Evolutionary conservation across 1,140 invertebrate genomes (phyloP).

Genomic region (Calliphora vicina): DNA sequence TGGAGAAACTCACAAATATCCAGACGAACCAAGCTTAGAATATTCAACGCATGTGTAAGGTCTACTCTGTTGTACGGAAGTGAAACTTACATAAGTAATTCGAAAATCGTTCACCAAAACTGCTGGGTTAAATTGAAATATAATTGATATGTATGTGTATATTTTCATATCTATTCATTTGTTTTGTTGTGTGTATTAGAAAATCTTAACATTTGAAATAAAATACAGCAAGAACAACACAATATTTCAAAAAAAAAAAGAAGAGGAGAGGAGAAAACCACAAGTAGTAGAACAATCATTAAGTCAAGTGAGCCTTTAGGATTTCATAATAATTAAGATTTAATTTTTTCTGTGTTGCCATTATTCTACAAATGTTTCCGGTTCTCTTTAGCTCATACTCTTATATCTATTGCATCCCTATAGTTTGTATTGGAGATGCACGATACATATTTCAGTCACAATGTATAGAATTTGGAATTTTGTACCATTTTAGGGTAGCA

Average conservation of each 20-base stretch:
- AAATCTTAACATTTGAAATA: neutral
- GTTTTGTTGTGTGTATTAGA: neutral
- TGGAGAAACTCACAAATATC: too few species aligned
- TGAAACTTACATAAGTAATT: too few species aligned
- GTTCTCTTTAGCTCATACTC: neutral
- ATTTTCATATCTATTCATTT: too few species aligned
- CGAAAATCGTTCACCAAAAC: too few species aligned
- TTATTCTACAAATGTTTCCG: neutral
- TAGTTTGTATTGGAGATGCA: too few species aligned
- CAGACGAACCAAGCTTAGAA: too few species aligned
- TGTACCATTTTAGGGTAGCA: too few species aligned
- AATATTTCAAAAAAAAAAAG: neutral
- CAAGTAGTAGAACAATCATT: slow-evolving; percentile 8
- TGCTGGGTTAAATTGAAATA: too few species aligned
- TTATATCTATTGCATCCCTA: neutral
- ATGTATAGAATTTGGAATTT: too few species aligned
- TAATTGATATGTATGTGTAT: neutral
- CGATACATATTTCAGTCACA: too few species aligned
- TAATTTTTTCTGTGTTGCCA: neutral
- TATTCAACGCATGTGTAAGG: too few species aligned
- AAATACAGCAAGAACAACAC: neutral
- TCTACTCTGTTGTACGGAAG: too few species aligned
- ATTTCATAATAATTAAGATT: slow-evolving; percentile 5
- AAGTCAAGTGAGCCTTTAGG: slow-evolving; percentile 12
- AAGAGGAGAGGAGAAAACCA: neutral